A percentile compares a stretch with the other conserved stretches of the same genome.
phyloP scores from a whole-genome alignment of 2,113 vertebrate genomes.

The Grallaria varia region DNA sequence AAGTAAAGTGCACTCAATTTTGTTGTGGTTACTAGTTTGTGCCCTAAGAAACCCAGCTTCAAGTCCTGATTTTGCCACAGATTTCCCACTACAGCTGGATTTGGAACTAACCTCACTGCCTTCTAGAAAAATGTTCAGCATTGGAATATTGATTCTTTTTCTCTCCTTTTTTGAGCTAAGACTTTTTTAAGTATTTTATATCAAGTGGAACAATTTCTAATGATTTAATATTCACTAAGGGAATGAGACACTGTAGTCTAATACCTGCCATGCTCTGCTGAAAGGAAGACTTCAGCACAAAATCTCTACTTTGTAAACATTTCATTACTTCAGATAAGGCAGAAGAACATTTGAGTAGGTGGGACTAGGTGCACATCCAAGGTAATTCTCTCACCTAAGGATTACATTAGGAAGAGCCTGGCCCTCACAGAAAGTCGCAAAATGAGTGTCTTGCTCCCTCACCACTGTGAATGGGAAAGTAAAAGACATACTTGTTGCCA shows the following conservation, averaged over 20 bases:
- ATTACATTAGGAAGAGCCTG: neutral
- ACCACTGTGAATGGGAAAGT: neutral
- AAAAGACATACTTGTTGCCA: neutral
- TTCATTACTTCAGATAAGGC: conserved; percentile 3
- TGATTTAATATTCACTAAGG: conserved; percentile 12
- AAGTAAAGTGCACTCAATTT: neutral
- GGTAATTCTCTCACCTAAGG: neutral
- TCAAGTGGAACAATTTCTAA: conserved; percentile 8
- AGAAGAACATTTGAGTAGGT: neutral
- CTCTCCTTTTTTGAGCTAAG: neutral
- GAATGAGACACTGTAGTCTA: neutral
- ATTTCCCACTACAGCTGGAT: neutral
- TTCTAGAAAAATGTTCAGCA: neutral
- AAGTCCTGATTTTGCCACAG: neutral
- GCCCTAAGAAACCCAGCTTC: neutral
- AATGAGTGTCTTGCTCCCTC: neutral
- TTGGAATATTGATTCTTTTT: neutral
- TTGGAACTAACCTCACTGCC: neutral
- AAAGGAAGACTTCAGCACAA: neutral
- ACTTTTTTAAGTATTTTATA: conserved; percentile 2
- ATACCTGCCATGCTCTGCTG: neutral
- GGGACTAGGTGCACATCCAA: neutral
- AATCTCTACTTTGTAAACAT: neutral
- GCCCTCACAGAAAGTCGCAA: neutral
- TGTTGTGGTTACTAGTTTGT: neutral